phyloP scores from a whole-genome alignment of 1,140 invertebrate species.

The Matsumurasca onukii region DNA sequence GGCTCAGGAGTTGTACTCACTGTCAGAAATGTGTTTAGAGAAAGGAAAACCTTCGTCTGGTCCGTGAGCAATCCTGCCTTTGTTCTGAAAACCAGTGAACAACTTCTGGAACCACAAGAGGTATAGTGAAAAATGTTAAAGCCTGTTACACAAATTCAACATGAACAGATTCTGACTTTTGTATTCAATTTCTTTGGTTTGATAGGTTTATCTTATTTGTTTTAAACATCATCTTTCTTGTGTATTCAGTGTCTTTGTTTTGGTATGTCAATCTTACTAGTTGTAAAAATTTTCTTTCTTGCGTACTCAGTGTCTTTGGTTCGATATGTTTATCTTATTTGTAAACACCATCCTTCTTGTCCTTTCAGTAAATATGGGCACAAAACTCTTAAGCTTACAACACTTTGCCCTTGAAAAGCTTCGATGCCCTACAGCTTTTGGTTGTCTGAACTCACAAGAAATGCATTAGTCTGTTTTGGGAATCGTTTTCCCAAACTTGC shows the following conservation, averaged over 20 bases:
- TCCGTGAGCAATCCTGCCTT: background rate
- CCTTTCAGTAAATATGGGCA: too few relatives aligned
- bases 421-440: too few relatives aligned
- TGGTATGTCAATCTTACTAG: background rate
- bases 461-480: too few relatives aligned
- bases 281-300: background rate
- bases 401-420: too few relatives aligned
- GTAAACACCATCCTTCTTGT: too few relatives aligned
- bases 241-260: too few relatives aligned
- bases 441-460: too few relatives aligned
- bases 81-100: background rate
- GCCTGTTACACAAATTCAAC: too few relatives aligned
- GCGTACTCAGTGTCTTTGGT: background rate
- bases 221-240: background rate
- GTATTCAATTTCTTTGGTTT: background rate
- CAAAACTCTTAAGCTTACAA: too few relatives aligned
- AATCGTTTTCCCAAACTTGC: too few relatives aligned
- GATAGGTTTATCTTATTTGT: background rate
- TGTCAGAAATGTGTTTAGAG: slow-evolving; percentile 1
- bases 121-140: background rate
- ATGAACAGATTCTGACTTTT: too few relatives aligned
- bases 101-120: background rate
- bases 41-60: background rate
- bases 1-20: background rate
- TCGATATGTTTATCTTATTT: background rate